Base-by-base conservation (phyloP, 1,140 invertebrate genomes). In the Bombus soroeensis region DNA sequence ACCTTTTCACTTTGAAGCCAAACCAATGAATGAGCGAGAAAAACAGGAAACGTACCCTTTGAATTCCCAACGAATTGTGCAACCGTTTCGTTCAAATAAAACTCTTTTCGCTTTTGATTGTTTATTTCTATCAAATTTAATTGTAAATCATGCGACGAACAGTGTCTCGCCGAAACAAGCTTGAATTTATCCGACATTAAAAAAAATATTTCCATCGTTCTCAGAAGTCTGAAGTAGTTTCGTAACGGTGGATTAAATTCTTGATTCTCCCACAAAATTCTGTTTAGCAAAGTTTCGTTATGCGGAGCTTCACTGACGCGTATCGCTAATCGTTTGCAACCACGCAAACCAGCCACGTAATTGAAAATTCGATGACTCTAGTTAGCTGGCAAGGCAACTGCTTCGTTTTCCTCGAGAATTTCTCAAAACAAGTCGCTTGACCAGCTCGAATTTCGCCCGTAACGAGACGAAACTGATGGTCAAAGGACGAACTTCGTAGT, bases 401-500 rank as follows among this genome's bases (percentile, higher is more conserved):
- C 71, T 39, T 22, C 18, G 34, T 9, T 37, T 59, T 34, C 62
- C 32, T 70, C 43, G 39, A 78, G 81, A 2, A 70, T 66, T 78
- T 37, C 81, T 57, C 34, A 9, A 78, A 83, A 83, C 74, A 28
- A 34, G n/a, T 78, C 80, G 80, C 70, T 76, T 71, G 74, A 78
- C 74, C 74, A 37, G 74, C n/a, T 64, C 81, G 81, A 76, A 37
- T 53, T 75, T 66, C 43, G 32, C 22, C 25, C 15, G 25, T 37
- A 57, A 72, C 28, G 22, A 41, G 32, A 22, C 3, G 6, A 15
- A 25, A 43, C 12, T 22, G n/a, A 32, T 34, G 41, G 53, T 85
- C 68, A 80, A 85, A 85, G 76, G 68, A 41, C 39, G 25, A 80
- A 85, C 66, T 85, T 80, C 39, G 76, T 32, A 85, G 66, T 85